Conservation (phyloP, 2,113 vertebrate species). For the Zootoca vivipara region DNA sequence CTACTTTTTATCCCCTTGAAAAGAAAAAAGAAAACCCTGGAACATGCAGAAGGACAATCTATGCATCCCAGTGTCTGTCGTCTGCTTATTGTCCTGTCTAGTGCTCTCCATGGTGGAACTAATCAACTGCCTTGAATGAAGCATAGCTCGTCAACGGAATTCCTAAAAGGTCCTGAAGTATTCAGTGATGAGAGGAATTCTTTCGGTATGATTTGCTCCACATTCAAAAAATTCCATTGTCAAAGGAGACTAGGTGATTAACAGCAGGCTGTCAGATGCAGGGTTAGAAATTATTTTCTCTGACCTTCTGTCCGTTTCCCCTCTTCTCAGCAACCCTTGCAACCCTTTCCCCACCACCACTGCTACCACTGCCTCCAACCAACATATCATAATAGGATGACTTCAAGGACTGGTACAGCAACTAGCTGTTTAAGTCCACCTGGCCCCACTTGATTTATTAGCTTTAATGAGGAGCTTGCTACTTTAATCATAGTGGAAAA, state of each 20-base stretch:
- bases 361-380: slow-evolving; percentile 51
- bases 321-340: neutral
- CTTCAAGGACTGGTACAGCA: slow-evolving; percentile 61
- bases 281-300: slow-evolving; percentile 66
- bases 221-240: slow-evolving; percentile 72
- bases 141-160: slow-evolving; percentile 67
- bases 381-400: slow-evolving; percentile 64
- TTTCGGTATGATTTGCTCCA: slow-evolving; percentile 73
- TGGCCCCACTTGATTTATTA: slow-evolving; percentile 59
- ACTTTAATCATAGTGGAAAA: slow-evolving; percentile 57
- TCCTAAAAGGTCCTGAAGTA: slow-evolving; percentile 75
- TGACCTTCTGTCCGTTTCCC: slow-evolving; percentile 61
- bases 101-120: slow-evolving; percentile 78
- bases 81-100: slow-evolving; percentile 82
- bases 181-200: slow-evolving; percentile 68
- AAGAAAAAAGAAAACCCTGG: slow-evolving; percentile 73
- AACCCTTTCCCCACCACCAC: neutral
- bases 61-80: slow-evolving; percentile 82
- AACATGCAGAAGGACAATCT: slow-evolving; percentile 81
- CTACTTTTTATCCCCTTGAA: slow-evolving; percentile 65
- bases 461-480: slow-evolving; percentile 63
- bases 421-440: slow-evolving; percentile 58
- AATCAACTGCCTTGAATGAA: slow-evolving; percentile 74
- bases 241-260: slow-evolving; percentile 73
- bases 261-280: slow-evolving; percentile 67